Evolutionary conservation across 2,888 invertebrate species (phyloP).

Genomic region (Calliopum simillimum): DNA sequence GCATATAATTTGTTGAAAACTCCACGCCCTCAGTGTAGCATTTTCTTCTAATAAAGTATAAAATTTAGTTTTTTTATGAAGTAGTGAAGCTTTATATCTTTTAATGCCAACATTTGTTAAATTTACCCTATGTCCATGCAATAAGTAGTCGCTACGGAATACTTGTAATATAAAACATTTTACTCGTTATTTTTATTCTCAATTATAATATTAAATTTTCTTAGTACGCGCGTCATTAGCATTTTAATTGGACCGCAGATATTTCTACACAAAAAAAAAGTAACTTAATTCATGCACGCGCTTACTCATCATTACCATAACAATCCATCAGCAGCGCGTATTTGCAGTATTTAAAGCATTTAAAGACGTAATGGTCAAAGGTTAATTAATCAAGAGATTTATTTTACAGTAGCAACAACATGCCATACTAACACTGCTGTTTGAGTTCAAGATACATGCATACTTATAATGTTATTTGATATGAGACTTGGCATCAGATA

Average conservation of each 20-base stretch:
- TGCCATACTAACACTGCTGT: neutral
- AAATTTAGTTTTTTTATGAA: too few species aligned
- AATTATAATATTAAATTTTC: neutral
- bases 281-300: too few species aligned
- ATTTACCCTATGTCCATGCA: too few species aligned
- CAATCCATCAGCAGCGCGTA: neutral
- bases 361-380: conserved; percentile 46
- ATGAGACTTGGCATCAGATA: too few species aligned
- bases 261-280: neutral
- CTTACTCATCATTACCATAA: too few species aligned
- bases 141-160: neutral
- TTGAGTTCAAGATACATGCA: neutral
- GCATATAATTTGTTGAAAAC: too few species aligned
- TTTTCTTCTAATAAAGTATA: too few species aligned
- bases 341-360: neutral
- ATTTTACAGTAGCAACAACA: neutral
- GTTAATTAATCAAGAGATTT: conserved; percentile 52
- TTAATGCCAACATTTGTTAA: too few species aligned
- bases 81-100: too few species aligned
- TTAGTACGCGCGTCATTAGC: neutral
- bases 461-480: too few species aligned
- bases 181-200: neutral
- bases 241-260: conserved; percentile 9
- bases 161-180: conserved; percentile 15
- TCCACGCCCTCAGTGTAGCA: too few species aligned